Percentiles rank a stretch among this genome's conserved stretches.
Conservation (phyloP, 2,113 vertebrate species). For the Galeopterus variegatus region DNA sequence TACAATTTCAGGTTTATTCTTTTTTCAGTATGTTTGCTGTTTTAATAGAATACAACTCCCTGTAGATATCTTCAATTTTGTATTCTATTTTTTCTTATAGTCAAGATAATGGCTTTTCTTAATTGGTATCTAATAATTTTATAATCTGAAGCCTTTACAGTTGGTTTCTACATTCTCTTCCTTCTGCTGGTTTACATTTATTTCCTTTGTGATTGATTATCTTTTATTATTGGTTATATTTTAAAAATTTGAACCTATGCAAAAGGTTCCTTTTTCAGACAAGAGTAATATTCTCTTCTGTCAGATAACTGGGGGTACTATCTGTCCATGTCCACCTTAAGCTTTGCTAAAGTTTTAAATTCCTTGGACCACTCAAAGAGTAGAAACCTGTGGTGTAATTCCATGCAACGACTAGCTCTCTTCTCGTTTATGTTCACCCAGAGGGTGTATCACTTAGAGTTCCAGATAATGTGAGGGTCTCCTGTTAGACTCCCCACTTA, state of each 20-base stretch:
- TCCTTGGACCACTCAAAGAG: not conserved
- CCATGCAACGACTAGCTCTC: not conserved
- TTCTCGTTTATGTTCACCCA: not conserved
- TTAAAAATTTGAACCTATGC: not conserved
- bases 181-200: not conserved
- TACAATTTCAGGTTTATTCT: not conserved
- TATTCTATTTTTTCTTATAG: not conserved
- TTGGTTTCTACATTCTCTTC: not conserved
- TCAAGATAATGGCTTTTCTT: not conserved
- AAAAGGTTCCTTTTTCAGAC: not conserved
- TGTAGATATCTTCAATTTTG: not conserved
- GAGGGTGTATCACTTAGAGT: not conserved
- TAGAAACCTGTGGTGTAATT: not conserved
- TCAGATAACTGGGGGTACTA: not conserved
- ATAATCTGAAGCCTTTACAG: not conserved
- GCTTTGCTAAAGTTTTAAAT: not conserved
- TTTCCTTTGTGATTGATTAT: not conserved
- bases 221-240: not conserved
- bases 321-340: not conserved
- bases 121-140: not conserved
- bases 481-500: not conserved
- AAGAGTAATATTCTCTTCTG: not conserved
- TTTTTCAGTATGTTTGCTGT: not conserved
- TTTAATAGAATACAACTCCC: not conserved
- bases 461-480: not conserved